phyloP scores from a whole-genome alignment of 2,888 invertebrate species.

The Oeneis ivallda region DNA sequence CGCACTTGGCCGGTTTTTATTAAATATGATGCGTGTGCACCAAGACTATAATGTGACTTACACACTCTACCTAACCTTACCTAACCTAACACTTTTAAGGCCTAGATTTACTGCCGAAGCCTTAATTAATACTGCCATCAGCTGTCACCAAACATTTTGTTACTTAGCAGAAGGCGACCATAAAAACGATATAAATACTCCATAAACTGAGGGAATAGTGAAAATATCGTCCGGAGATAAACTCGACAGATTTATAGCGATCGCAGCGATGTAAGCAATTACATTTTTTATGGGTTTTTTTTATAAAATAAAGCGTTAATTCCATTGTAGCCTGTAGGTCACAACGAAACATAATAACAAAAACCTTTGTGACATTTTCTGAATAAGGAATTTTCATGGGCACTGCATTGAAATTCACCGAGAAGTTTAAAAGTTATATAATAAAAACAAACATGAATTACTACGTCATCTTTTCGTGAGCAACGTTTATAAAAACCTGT shows the following conservation, averaged over 20 bases:
- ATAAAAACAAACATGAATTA: no score
- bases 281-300: constrained; percentile 51
- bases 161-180: constrained; percentile 32
- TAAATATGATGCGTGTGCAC: no score
- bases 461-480: no score
- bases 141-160: constrained; percentile 27
- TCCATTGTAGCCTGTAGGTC: constrained; percentile 49
- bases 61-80: no score
- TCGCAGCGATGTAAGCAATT: constrained; percentile 53
- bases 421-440: no score
- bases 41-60: no score
- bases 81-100: not conserved
- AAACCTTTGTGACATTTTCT: no score
- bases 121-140: constrained; percentile 19
- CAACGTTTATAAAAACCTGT: no score
- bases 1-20: no score
- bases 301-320: constrained; percentile 46
- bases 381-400: no score
- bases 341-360: constrained; percentile 33
- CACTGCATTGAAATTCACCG: no score
- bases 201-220: constrained; percentile 48
- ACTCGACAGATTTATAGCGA: constrained; percentile 53
- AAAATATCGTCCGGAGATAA: constrained; percentile 51
- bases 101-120: not conserved
- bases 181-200: constrained; percentile 33